Percentiles rank a stretch among this genome's conserved stretches.
phyloP scores from a whole-genome alignment of 2,113 vertebrate genomes.

The Takifugu flavidus region DNA sequence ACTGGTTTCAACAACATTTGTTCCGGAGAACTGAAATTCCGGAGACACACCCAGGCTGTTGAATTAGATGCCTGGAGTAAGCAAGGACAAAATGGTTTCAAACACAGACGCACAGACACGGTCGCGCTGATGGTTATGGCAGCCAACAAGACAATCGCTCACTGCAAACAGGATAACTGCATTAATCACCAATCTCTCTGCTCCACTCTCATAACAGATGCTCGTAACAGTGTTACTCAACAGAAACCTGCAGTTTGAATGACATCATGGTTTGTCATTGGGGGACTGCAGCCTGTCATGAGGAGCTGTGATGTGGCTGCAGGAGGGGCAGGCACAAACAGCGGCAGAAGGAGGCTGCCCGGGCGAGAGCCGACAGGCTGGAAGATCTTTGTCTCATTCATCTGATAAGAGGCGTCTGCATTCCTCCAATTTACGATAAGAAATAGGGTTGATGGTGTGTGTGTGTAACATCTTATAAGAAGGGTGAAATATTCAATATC shows the following conservation, averaged over 20 bases:
- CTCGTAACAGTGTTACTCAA: constrained; percentile 12
- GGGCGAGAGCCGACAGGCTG: constrained; percentile 30
- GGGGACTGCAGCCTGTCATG: constrained; percentile 15
- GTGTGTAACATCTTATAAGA: neutral
- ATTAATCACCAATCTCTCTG: constrained; percentile 2
- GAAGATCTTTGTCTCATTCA: constrained; percentile 41
- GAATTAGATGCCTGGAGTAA: constrained; percentile 22
- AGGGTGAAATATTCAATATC: neutral
- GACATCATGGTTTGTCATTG: constrained; percentile 49
- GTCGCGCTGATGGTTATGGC: neutral
- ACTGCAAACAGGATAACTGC: neutral
- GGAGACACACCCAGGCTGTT: constrained; percentile 58
- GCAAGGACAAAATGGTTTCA: constrained; percentile 27
- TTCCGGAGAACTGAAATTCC: constrained; percentile 42
- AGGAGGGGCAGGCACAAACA: constrained; percentile 1
- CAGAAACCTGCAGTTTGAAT: constrained; percentile 16
- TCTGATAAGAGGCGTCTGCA: constrained; percentile 36
- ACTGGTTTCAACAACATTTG: constrained; percentile 34
- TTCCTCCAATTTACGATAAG: constrained; percentile 44
- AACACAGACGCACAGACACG: constrained; percentile 1
- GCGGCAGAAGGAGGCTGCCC: constrained; percentile 2
- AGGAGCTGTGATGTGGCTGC: constrained; percentile 2
- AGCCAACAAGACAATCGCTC: neutral
- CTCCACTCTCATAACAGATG: constrained; percentile 3
- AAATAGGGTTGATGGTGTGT: neutral